A percentile compares a stretch with the other conserved stretches of the same genome.
Evolutionary conservation across 2,888 invertebrate genomes (phyloP).

Genomic region (Epirrita christyi): DNA sequence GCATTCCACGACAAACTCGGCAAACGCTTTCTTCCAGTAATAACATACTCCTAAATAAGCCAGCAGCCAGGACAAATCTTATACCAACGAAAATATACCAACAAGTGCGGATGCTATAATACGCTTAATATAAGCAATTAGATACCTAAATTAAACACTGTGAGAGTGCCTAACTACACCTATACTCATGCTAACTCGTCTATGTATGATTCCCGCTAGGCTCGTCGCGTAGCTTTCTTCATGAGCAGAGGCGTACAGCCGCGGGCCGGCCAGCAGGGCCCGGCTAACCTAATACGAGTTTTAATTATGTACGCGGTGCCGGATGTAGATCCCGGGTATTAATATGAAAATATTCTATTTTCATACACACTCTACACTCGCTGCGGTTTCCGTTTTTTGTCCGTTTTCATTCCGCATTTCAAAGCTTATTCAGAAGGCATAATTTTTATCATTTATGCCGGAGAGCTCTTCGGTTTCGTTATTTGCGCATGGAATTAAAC

Average conservation of each 20-base stretch:
- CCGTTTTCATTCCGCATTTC: constrained; percentile 43
- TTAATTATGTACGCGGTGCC: constrained; percentile 52
- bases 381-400: constrained; percentile 25
- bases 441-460: constrained; percentile 36
- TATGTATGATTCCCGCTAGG: background rate
- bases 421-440: constrained; percentile 49
- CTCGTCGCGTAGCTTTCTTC: background rate
- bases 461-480: constrained; percentile 23
- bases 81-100: too few relatives aligned
- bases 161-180: too few relatives aligned
- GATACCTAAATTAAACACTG: too few relatives aligned
- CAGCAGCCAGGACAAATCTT: too few relatives aligned
- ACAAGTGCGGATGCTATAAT: too few relatives aligned
- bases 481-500: constrained; percentile 19
- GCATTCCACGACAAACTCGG: too few relatives aligned
- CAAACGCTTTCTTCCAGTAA: too few relatives aligned
- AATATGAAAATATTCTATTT: constrained; percentile 56
- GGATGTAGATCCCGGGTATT: constrained; percentile 48
- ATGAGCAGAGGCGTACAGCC: background rate
- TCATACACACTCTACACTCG: constrained; percentile 38
- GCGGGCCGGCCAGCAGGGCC: constrained; percentile 13
- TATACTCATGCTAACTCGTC: too few relatives aligned
- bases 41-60: too few relatives aligned
- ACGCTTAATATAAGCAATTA: too few relatives aligned
- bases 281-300: constrained; percentile 43